phyloP scores from a whole-genome alignment of 2,888 invertebrate species.

The Mechanitis mazaeus region DNA sequence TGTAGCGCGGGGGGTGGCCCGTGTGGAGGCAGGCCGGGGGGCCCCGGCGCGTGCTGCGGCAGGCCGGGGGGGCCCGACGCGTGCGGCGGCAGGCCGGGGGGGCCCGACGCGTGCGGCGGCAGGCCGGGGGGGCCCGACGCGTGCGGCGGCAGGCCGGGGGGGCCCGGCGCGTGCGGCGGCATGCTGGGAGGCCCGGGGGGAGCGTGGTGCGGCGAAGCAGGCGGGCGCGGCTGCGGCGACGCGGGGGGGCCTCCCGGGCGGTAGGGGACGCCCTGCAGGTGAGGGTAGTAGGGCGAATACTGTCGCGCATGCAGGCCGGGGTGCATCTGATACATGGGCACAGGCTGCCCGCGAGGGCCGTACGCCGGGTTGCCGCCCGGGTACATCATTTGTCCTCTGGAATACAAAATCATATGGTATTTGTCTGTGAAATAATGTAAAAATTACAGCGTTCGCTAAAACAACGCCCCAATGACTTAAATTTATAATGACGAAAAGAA shows the following conservation, averaged over 20 bases:
- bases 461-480: too few species aligned
- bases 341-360: conserved; percentile 42
- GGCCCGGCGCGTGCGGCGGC: conserved; percentile 18
- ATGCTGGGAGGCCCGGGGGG: conserved; percentile 23
- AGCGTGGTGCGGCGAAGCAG: conserved; percentile 26
- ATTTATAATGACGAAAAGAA: too few species aligned
- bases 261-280: conserved; percentile 34
- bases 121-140: conserved; percentile 20
- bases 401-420: conserved; percentile 13
- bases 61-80: conserved; percentile 10
- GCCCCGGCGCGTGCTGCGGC: conserved; percentile 14
- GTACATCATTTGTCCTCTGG: conserved; percentile 67
- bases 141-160: background rate
- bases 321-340: conserved; percentile 45
- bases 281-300: conserved; percentile 52
- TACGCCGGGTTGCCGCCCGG: conserved; percentile 45
- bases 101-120: conserved; percentile 27
- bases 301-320: conserved; percentile 31
- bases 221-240: conserved; percentile 23
- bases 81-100: conserved; percentile 20
- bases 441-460: too few species aligned
- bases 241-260: conserved; percentile 32
- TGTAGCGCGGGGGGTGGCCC: conserved; percentile 18
- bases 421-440: background rate
- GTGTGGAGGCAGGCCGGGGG: conserved; percentile 22